A percentile compares a stretch with the other conserved stretches of the same genome.
These are phyloP conservation scores for Autographa gamma DNA, from an alignment of 2,888 invertebrate species.

Conservation along the genomic window DNA sequence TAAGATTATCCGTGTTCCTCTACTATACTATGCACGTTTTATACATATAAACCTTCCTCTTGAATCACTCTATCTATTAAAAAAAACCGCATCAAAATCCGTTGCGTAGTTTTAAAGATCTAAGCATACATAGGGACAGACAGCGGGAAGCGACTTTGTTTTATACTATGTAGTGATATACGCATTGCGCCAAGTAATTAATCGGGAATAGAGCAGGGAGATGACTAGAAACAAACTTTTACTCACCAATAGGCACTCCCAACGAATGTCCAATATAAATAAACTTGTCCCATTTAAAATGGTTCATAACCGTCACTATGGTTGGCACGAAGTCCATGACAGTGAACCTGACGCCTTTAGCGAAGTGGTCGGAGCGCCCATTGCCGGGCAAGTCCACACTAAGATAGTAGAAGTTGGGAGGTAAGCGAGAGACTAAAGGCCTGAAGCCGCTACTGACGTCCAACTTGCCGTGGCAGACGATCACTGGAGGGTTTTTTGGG, in stretches of 20 bases:
- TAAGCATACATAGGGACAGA: too few species aligned
- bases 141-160: too few species aligned
- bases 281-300: constrained; percentile 76
- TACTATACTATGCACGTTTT: too few species aligned
- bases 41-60: too few species aligned
- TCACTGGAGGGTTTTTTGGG: constrained; percentile 81
- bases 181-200: too few species aligned
- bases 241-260: constrained; percentile 73
- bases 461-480: constrained; percentile 89
- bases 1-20: too few species aligned
- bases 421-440: constrained; percentile 85
- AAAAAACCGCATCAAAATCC: too few species aligned
- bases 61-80: too few species aligned
- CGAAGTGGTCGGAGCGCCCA: constrained; percentile 87
- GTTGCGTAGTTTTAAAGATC: too few species aligned
- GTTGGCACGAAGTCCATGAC: constrained; percentile 71
- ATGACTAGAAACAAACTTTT: too few species aligned
- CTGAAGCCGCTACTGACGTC: constrained; percentile 90
- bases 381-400: constrained; percentile 89
- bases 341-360: constrained; percentile 71
- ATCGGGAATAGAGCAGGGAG: too few species aligned
- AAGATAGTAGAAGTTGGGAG: constrained; percentile 76
- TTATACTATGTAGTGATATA: too few species aligned
- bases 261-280: constrained; percentile 79
- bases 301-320: constrained; percentile 63